Evolutionary conservation across 2,113 vertebrate species (phyloP).

Genomic region (Rhodinocichla rosea): DNA sequence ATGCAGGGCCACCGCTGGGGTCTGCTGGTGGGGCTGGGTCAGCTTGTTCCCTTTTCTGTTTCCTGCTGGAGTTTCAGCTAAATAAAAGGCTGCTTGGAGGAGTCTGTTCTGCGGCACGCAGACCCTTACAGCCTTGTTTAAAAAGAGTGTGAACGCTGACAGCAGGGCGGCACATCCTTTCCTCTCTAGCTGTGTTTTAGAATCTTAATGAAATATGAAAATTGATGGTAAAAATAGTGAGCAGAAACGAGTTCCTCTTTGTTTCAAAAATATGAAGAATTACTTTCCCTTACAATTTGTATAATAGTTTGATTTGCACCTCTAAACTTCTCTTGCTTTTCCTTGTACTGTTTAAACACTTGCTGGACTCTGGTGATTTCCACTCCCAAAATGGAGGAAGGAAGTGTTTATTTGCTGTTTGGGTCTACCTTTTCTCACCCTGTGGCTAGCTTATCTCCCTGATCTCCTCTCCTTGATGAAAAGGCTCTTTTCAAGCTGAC

Average conservation of each 20-base stretch:
- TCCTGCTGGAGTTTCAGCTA: not conserved
- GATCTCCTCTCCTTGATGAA: not conserved
- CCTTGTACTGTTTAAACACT: rapidly evolving
- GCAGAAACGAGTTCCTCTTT: not conserved
- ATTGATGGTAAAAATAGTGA: not conserved
- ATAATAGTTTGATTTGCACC: not conserved
- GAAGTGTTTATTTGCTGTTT: not conserved
- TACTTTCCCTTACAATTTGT: not conserved
- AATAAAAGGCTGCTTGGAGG: not conserved
- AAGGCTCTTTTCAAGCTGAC: not conserved
- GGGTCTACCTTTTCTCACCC: not conserved
- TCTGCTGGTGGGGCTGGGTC: not conserved
- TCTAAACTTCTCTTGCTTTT: not conserved
- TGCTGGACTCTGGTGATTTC: not conserved
- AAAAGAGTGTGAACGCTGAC: not conserved
- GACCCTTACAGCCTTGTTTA: not conserved
- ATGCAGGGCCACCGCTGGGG: rapidly evolving
- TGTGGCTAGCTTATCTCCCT: not conserved
- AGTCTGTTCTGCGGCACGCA: not conserved
- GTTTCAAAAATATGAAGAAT: not conserved
- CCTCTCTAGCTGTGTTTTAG: not conserved
- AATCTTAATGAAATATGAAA: not conserved
- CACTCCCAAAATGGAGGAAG: not conserved
- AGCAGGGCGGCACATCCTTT: not conserved
- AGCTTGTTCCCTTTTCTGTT: not conserved